Evolutionary conservation across 2,797 vertebrate species (phyloP), one percentile per base, ranked within the genome.

Genomic region (Decapterus maruadsi): DNA sequence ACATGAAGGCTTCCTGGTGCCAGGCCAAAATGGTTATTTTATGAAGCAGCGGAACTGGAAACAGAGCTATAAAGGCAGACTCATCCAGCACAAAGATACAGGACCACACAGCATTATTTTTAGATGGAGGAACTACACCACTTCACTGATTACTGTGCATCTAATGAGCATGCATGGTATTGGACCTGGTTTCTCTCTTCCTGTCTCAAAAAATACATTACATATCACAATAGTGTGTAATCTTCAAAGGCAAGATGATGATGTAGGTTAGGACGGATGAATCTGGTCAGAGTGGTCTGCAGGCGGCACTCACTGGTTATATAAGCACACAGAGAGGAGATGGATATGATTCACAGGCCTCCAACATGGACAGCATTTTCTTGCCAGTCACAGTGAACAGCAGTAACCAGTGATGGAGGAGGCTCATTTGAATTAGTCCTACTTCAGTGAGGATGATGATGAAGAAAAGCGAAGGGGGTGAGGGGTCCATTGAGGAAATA

Each of bases 301-400:
- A 87, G 74, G 77, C 80, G 12, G 73, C 61, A 73, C 68, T 84
- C 60, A n/a, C 53, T 73, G 68, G 54, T 93, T 93, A 92, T 84
- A 75, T 84, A 93, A 93, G 91, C 77, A 5, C 26, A 29, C 26
- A 29, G 61, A 82, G 68, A 71, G 77, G 34, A 89, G 78, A 83
- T 50, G 6, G 72, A 86, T 83, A 81, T 90, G 86, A 91, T 89
- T 91, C 88, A 91, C 73, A 50, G 69, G 60, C 80, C 66, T 77
- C 53, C 71, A 83, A 81, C 69, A 76, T 80, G 72, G 70, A 80
- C 51, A 69, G 51, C 68, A 10, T 54, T 73, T 26, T 70, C 61
- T 55, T 68, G 70, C 71, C 75, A 80, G 81, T 78, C 73, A 71
- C 63, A 68, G 75, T 16, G 62, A 87, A 51, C 56, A 63, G 69